A percentile compares a stretch with the other conserved stretches of the same genome.
phyloP scores from a whole-genome alignment of 2,113 vertebrate genomes.

The Physeter macrocephalus region DNA sequence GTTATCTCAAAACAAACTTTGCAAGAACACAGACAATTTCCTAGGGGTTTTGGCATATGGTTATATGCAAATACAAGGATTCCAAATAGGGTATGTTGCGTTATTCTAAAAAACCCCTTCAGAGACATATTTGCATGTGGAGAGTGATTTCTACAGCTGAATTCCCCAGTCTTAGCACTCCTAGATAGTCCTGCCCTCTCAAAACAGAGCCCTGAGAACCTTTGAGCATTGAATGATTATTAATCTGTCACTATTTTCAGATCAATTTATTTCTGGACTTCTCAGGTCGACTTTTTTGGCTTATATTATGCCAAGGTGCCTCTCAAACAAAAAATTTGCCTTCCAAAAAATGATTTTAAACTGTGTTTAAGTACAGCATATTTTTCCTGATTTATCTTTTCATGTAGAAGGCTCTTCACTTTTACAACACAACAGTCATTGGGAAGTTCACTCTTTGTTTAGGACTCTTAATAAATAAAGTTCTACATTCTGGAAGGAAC shows the following conservation, averaged over 20 bases:
- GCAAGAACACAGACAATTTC: neutral
- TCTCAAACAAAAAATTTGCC: neutral
- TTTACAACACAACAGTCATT: neutral
- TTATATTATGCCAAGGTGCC: neutral
- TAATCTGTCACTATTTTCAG: neutral
- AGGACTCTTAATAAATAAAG: neutral
- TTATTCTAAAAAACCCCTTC: conserved; percentile 61
- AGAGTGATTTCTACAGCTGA: conserved; percentile 37
- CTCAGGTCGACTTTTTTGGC: neutral
- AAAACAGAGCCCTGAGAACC: neutral
- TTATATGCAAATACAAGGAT: conserved; percentile 63
- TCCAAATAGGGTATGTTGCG: conserved; percentile 7
- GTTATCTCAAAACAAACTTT: conserved; percentile 38
- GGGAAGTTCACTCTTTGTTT: neutral
- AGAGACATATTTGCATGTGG: conserved; percentile 58
- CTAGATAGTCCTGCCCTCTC: neutral
- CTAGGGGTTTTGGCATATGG: conserved; percentile 40
- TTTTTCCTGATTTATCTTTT: conserved; percentile 43
- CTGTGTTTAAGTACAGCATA: neutral
- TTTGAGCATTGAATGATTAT: neutral
- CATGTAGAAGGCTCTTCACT: neutral
- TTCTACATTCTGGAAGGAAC: neutral
- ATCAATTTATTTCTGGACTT: neutral
- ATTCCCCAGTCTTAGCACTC: conserved; percentile 44
- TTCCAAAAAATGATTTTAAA: neutral